These are phyloP conservation scores for Cettia cetti DNA, from an alignment of 2,113 vertebrate species.

Conservation along the genomic window DNA sequence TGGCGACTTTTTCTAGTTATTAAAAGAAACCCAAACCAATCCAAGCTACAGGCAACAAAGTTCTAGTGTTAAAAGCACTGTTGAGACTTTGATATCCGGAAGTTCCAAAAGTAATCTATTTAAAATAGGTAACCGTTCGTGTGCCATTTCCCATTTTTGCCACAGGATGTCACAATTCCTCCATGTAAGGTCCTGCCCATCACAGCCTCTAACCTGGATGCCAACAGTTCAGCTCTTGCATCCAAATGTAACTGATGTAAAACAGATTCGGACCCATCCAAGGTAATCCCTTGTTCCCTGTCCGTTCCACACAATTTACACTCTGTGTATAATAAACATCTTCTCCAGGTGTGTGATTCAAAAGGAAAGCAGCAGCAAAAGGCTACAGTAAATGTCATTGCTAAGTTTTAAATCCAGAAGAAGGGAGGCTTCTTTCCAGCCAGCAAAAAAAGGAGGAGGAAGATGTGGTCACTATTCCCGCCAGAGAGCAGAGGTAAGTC, in stretches of 20 bases:
- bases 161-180: slow-evolving; percentile 32
- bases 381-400: neutral
- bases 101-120: neutral
- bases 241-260: neutral
- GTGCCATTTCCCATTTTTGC: neutral
- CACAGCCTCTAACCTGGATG: neutral
- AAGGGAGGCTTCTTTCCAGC: neutral
- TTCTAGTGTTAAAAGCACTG: neutral
- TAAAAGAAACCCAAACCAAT: neutral
- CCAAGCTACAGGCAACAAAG: neutral
- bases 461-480: neutral
- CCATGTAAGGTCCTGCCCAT: neutral
- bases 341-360: neutral
- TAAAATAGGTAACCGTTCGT: neutral
- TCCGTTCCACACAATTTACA: neutral
- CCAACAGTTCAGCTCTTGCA: neutral
- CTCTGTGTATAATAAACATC: neutral
- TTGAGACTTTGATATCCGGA: neutral
- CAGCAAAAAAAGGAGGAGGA: neutral
- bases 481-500: neutral
- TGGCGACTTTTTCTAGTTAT: neutral
- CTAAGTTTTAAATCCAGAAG: neutral
- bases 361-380: neutral
- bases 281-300: neutral
- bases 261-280: neutral